Evolutionary conservation across 2,888 invertebrate species (phyloP).

Genomic region (Melanostoma scalare): DNA sequence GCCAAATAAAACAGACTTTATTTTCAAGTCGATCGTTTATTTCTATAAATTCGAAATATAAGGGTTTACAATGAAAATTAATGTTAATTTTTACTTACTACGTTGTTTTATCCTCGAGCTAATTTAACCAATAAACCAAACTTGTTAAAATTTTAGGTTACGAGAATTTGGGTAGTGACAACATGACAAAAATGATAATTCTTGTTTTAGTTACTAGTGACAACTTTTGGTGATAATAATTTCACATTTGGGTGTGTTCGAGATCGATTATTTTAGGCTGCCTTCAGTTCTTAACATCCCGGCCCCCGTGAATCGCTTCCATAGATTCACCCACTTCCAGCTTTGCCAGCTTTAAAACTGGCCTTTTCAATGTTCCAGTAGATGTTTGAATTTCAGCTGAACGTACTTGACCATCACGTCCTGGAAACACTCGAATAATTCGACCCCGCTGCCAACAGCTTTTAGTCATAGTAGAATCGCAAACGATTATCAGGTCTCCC

Average conservation of each 20-base stretch:
- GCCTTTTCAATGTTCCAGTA: slow-evolving; percentile 17
- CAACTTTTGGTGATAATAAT: too few species aligned
- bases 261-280: not conserved
- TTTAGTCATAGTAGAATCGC: slow-evolving; percentile 25
- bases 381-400: slow-evolving; percentile 26
- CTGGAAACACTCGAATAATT: slow-evolving; percentile 14
- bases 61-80: too few species aligned
- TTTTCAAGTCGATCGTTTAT: too few species aligned
- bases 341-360: slow-evolving; percentile 31
- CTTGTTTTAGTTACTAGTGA: too few species aligned
- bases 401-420: slow-evolving; percentile 43
- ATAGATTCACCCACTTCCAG: slow-evolving; percentile 31
- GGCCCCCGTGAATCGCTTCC: slow-evolving; percentile 20
- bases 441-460: slow-evolving; percentile 7
- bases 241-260: not conserved
- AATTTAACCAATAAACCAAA: not conserved
- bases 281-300: slow-evolving; percentile 13
- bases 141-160: slow-evolving; percentile 1
- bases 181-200: too few species aligned
- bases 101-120: too few species aligned
- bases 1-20: too few species aligned
- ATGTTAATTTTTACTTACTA: too few species aligned
- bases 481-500: not conserved
- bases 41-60: too few species aligned
- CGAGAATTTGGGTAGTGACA: not conserved